Conservation (phyloP, 2,797 vertebrate species). For the Cheirogaleus major region DNA sequence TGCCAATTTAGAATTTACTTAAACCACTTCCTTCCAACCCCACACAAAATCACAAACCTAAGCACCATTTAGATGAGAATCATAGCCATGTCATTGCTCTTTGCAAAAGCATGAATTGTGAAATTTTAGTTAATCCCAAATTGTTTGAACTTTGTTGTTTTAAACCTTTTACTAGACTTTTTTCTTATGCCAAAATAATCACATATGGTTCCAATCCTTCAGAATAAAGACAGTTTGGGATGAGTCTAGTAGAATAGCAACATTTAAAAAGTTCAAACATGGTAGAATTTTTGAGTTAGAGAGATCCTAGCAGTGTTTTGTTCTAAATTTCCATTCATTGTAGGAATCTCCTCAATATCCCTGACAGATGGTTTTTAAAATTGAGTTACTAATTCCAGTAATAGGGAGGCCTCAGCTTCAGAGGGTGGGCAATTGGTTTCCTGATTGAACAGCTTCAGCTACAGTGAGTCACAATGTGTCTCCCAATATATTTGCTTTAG, state of each 20-base stretch:
- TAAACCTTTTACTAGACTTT: slow-evolving; percentile 49
- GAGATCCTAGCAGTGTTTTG: not conserved
- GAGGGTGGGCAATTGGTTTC: not conserved
- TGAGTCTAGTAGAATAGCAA: not conserved
- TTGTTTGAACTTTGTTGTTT: slow-evolving; percentile 42
- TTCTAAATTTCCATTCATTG: not conserved
- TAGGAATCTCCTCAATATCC: not conserved
- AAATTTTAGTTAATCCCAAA: slow-evolving; percentile 37
- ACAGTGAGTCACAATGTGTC: not conserved
- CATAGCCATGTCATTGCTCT: slow-evolving; percentile 1
- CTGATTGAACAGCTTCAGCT: not conserved
- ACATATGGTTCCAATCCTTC: slow-evolving; percentile 12
- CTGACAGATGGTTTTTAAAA: not conserved
- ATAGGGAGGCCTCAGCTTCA: not conserved
- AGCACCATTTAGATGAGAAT: not conserved
- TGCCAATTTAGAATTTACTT: slow-evolving; percentile 21
- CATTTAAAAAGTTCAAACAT: not conserved
- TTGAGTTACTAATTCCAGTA: not conserved
- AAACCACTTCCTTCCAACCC: slow-evolving; percentile 24
- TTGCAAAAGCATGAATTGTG: slow-evolving; percentile 50
- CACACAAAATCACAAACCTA: not conserved
- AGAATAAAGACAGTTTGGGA: not conserved
- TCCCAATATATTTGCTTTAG: not conserved
- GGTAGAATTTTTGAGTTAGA: not conserved
- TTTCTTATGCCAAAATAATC: slow-evolving; percentile 37